Base-by-base conservation (phyloP, 1,140 invertebrate species). In the Hesperophylax magnus region DNA sequence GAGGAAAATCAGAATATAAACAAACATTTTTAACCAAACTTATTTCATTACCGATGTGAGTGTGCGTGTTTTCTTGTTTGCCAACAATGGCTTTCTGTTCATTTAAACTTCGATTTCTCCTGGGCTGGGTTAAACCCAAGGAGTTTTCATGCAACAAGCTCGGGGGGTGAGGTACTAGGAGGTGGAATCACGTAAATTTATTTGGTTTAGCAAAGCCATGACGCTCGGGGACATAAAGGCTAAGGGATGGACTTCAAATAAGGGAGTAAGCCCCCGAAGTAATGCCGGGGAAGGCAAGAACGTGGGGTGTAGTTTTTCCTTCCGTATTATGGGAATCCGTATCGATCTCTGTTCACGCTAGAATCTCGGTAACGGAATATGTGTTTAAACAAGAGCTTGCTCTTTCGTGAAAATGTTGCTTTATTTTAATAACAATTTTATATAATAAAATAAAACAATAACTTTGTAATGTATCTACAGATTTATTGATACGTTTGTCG, bases 121-220 rank as follows among this genome's bases (percentile, higher is more conserved):
- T 47, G 39, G 39, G 39, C 18, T 31, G 31, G 65, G 65, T 18
- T 52, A 69, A 69, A n/a, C 65, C 65, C 7, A 34, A 52, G 52
- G 69, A 72, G n/a, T 18, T 53, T 72, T 24, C 69, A 27, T 72
- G 69, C 69, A 72, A 72, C 69, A 72, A 72, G 69, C 69, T 17
- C 20, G 69, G 69, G 67, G 67, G 39, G 39, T 47, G 39, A 47
- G 14, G 39, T 47, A 47, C 24, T 65, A 11, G 20, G 56, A 27
- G 65, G 18, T 24, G 47, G 27, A 72, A 72, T 72, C 69, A 72
- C 69, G 69, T 72, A 72, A 72, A 72, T 72, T 72, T 72, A 72
- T 72, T 72, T 72, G 69, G 69, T 72, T 72, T 72, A 72, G 69
- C 69, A 72, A 72, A 72, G 69, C 69, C 69, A 72, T 72, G 69